Percentiles rank a stretch among this genome's conserved stretches.
phyloP scores from a whole-genome alignment of 2,113 vertebrate genomes.

The human region GRCh38 chr15:85381501-85382000 shows the following conservation, averaged over 20 bases:
- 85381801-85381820: not conserved
- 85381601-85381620: not conserved
- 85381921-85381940: slow-evolving; percentile 52
- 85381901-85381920: not conserved
- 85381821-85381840: too few species aligned
- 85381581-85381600: not conserved
- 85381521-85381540: not conserved
- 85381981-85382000: slow-evolving; percentile 59
- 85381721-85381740: slow-evolving; percentile 54
- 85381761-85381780: slow-evolving; percentile 56
- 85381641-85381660: not conserved
- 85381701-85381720: slow-evolving; percentile 27
- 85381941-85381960: slow-evolving; percentile 44
- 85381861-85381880: not conserved
- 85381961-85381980: slow-evolving; percentile 57
- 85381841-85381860: not conserved
- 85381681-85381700: slow-evolving; percentile 36
- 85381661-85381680: not conserved
- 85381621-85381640: not conserved
- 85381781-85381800: slow-evolving; percentile 28
- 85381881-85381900: not conserved
- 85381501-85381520: not conserved
- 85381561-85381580: not conserved
- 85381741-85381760: slow-evolving; percentile 47
- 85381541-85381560: not conserved